Percentiles rank a stretch among this genome's conserved stretches.
phyloP scores from a whole-genome alignment of 2,888 invertebrate genomes.

The Mechanitis mazaeus region DNA sequence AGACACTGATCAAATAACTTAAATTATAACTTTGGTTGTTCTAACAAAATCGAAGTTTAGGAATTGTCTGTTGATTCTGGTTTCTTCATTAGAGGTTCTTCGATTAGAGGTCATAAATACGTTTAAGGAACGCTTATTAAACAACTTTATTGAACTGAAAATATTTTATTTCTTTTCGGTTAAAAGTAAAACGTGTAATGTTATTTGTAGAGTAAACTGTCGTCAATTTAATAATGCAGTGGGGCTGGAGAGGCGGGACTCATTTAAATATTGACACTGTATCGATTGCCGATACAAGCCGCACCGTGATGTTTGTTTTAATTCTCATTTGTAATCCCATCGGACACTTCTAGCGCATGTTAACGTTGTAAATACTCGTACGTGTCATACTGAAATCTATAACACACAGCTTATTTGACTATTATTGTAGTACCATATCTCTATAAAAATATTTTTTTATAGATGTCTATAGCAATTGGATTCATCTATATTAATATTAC shows the following conservation, averaged over 20 bases:
- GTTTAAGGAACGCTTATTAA: too few species aligned
- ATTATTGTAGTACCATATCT: too few species aligned
- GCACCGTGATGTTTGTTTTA: conserved; percentile 14
- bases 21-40: neutral
- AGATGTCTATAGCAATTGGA: too few species aligned
- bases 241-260: conserved; percentile 13
- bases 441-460: too few species aligned
- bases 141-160: too few species aligned
- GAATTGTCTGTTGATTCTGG: neutral
- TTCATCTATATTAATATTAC: too few species aligned
- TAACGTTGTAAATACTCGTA: neutral
- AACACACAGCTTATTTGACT: too few species aligned
- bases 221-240: neutral
- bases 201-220: neutral
- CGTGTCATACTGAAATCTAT: neutral
- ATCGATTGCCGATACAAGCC: conserved; percentile 18
- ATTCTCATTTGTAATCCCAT: conserved; percentile 16
- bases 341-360: neutral
- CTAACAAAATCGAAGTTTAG: neutral
- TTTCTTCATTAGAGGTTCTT: too few species aligned
- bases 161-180: too few species aligned
- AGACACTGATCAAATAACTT: conserved; percentile 3
- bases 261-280: conserved; percentile 23
- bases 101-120: too few species aligned
- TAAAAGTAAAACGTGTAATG: too few species aligned